These are phyloP conservation scores for Hylomyscus alleni DNA, from an alignment of 2,797 vertebrate genomes.

Conservation along the genomic window DNA sequence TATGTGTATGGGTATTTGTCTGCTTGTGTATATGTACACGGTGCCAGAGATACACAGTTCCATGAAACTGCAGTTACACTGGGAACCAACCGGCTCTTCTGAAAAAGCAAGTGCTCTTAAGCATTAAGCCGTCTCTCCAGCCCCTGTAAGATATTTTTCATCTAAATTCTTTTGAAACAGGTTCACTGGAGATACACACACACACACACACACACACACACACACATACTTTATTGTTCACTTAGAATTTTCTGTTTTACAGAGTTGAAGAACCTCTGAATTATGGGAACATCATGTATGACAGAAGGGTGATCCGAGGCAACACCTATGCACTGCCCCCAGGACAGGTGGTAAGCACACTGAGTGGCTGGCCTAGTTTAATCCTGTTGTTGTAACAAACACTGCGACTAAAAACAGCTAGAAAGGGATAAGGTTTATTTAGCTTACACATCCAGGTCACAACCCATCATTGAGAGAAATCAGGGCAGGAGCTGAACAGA, in stretches of 20 bases:
- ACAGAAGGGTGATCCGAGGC: constrained; percentile 95
- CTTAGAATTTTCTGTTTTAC: constrained; percentile 62
- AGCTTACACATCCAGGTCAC: neutral
- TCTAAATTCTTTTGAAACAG: constrained; percentile 21
- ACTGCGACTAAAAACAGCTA: neutral
- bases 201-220: no score
- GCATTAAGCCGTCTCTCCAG: no score
- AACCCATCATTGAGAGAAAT: neutral
- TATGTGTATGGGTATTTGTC: neutral
- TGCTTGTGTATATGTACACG: neutral
- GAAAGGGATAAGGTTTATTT: neutral
- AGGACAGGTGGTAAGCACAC: constrained; percentile 88
- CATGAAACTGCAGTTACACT: neutral
- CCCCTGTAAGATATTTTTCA: neutral
- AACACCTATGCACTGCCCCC: constrained; percentile 91
- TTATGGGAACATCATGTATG: constrained; percentile 95
- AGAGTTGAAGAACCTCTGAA: constrained; percentile 87
- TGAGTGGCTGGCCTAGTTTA: neutral
- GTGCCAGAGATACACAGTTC: neutral
- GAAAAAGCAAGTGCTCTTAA: neutral
- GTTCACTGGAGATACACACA: neutral
- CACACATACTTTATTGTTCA: neutral
- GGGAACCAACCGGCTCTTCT: neutral
- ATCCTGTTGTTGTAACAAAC: neutral
- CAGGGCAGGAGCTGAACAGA: neutral